Evolutionary conservation across 2,797 vertebrate genomes (phyloP).

Genomic region (Lepus oiostolus): DNA sequence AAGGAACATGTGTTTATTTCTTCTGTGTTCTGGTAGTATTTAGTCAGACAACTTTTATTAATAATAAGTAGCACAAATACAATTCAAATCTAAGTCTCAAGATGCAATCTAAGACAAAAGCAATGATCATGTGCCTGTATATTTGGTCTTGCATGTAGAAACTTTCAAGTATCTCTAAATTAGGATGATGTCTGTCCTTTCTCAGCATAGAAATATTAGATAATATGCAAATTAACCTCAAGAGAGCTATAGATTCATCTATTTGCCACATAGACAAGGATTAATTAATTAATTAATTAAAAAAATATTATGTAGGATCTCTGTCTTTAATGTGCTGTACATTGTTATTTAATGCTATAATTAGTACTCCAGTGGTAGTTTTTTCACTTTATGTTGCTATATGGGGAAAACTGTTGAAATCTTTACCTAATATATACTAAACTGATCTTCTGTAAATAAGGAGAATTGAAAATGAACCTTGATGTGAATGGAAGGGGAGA

Average conservation of each 20-base stretch:
- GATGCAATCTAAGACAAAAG: not conserved
- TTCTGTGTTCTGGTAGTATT: not conserved
- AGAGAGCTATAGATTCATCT: slow-evolving; percentile 2
- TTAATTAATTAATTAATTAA: no score
- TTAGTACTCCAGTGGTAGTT: no score
- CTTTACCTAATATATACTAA: no score
- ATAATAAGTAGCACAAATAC: not conserved
- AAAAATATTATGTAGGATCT: no score
- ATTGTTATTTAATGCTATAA: no score
- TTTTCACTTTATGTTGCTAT: no score
- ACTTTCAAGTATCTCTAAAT: slow-evolving; percentile 13
- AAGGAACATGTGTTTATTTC: slow-evolving; percentile 5
- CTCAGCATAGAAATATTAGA: slow-evolving; percentile 27
- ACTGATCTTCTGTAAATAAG: no score
- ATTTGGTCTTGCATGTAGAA: not conserved
- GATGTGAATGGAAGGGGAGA: no score
- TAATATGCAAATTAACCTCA: slow-evolving; percentile 19
- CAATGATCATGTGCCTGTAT: not conserved
- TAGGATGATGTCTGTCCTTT: not conserved
- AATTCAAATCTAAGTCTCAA: not conserved
- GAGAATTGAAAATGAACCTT: no score
- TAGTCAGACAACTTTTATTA: not conserved
- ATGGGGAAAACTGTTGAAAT: no score
- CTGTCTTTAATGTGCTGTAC: no score
- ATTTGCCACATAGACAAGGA: slow-evolving; percentile 15